These are phyloP conservation scores for Neria commutata DNA, from an alignment of 2,888 invertebrate genomes.

Conservation along the genomic window DNA sequence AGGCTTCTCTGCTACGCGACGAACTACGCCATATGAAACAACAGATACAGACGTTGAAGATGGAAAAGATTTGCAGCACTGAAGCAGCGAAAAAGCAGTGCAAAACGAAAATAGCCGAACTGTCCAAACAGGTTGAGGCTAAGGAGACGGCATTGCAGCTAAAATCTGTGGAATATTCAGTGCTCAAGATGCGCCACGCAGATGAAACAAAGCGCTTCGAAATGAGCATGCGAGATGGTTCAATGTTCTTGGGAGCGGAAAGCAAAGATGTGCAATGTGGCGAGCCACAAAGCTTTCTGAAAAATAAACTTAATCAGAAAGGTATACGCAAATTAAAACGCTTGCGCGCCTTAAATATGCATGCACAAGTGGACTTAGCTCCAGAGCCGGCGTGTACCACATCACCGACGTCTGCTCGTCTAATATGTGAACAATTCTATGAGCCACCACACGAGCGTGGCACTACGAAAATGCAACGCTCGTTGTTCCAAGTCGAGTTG, in stretches of 20 bases:
- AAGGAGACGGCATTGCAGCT: constrained; percentile 50
- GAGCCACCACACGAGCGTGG: constrained; percentile 35
- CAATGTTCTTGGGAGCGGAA: constrained; percentile 7
- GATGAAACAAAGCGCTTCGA: constrained; percentile 36
- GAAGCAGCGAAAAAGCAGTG: constrained; percentile 46
- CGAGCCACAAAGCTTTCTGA: not conserved
- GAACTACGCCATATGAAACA: constrained; percentile 55
- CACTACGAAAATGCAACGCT: constrained; percentile 38
- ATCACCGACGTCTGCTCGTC: constrained; percentile 12
- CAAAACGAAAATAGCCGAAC: constrained; percentile 48
- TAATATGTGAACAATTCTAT: constrained; percentile 33
- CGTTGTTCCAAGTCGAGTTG: constrained; percentile 49
- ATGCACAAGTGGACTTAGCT: not conserved
- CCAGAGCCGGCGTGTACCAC: constrained; percentile 4
- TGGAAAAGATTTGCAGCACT: constrained; percentile 49
- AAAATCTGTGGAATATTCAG: constrained; percentile 46
- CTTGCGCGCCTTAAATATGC: constrained; percentile 37
- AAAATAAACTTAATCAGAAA: constrained; percentile 12
- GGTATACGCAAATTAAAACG: constrained; percentile 32
- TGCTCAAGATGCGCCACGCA: constrained; percentile 48
- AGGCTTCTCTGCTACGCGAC: constrained; percentile 51
- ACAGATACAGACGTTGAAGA: constrained; percentile 49
- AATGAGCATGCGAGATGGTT: constrained; percentile 32
- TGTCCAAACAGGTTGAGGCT: constrained; percentile 47
- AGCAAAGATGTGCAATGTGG: not conserved